Evolutionary conservation across 1,140 invertebrate species (phyloP), one percentile per base, ranked within the genome.

Genomic region (Lasioglossum albipes): DNA sequence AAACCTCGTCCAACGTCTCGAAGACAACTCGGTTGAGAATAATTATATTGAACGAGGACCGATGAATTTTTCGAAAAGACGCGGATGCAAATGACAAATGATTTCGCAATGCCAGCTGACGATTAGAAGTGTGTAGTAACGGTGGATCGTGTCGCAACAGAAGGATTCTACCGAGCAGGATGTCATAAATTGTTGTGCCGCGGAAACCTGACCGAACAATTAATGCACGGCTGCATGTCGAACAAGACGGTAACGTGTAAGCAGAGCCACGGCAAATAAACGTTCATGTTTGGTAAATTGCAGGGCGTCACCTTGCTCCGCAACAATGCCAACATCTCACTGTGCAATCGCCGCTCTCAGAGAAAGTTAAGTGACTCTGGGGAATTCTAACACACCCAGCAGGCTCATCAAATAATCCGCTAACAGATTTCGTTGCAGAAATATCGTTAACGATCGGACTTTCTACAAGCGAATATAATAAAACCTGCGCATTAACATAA

Each of bases 251-350:
- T 7, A 20, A 59, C 57, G n/a, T 7, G 57, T 20, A n/a, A n/a
- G 7, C 57, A n/a, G 57, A 59, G 20, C 20, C n/a, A n/a, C n/a
- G 57, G 20, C 57, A 7, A 59, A n/a, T 59, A 59, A 59, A 59
- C 20, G 57, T n/a, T 59, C 57, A n/a, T 59, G 57, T 59, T 59
- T 59, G 57, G 57, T 59, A 59, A 59, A 59, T 59, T n/a, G 57
- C 57, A 59, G 57, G 57, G 57, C 57, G 57, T 59, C 57, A 59
- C 57, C 57, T 59, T 59, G 57, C 57, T n/a, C n/a, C 57, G 57
- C 20, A 59, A 59, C 57, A 59, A 59, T 59, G 57, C 57, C 57
- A 59, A 59, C 57, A 59, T 59, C 57, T 59, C 57, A n/a, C 20
- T n/a, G 7, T 59, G 57, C 57, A 59, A 59, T 59, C 57, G 57